phyloP scores from a whole-genome alignment of 1,140 invertebrate species.

The Diachasma alloeum region DNA sequence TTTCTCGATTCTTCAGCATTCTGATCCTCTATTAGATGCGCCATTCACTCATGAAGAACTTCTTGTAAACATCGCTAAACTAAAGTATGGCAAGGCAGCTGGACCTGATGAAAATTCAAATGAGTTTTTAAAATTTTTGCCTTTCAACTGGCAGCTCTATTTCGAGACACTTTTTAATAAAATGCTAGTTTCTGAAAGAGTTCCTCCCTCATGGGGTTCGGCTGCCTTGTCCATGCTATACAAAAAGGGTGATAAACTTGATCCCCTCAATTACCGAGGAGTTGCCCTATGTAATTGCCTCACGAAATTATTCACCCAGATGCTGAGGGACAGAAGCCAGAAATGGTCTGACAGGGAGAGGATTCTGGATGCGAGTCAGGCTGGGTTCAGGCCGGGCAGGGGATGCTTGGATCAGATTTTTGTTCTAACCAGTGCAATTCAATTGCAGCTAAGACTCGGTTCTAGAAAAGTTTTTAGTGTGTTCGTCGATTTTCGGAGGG shows the following conservation, averaged over 20 bases:
- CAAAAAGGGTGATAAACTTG: too few relatives aligned
- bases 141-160: background rate
- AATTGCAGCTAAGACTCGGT: too few relatives aligned
- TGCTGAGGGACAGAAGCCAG: too few relatives aligned
- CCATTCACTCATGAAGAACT: background rate
- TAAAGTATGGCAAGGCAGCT: constrained; percentile 23
- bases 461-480: background rate
- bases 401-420: background rate
- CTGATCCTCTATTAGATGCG: background rate
- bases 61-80: background rate
- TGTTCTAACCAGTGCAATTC: too few relatives aligned
- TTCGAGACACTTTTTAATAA: background rate
- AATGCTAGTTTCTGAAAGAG: background rate
- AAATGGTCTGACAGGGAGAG: constrained; percentile 8
- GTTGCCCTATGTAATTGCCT: too few relatives aligned
- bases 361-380: constrained; percentile 31
- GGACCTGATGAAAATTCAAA: constrained; percentile 30
- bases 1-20: too few relatives aligned
- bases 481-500: background rate
- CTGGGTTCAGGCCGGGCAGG: constrained; percentile 40
- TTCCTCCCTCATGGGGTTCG: background rate
- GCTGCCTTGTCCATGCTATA: too few relatives aligned
- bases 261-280: too few relatives aligned
- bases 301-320: constrained; percentile 33
- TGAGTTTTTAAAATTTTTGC: constrained; percentile 25